Conservation (phyloP, 2,888 invertebrate genomes). For the Mantis religiosa region DNA sequence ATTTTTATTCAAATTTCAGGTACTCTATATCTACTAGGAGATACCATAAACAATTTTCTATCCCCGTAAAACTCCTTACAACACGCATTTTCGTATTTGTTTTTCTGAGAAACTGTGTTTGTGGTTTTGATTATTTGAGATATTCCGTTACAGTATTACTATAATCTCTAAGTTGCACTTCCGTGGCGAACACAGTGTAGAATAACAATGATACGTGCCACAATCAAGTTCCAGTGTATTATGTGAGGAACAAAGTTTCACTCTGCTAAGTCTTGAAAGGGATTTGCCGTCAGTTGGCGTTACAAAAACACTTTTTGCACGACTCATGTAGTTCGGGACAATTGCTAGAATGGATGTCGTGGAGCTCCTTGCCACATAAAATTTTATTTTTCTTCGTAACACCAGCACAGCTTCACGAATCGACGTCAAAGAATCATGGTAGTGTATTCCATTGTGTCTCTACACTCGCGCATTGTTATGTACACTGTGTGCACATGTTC, state of each 20-base stretch:
- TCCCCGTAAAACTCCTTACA: too few species aligned
- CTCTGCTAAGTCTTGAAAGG: too few species aligned
- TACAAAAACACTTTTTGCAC: not conserved
- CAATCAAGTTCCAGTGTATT: not conserved
- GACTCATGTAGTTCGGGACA: not conserved
- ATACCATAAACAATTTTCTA: too few species aligned
- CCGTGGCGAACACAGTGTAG: not conserved
- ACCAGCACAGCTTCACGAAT: not conserved
- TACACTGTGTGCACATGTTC: too few species aligned
- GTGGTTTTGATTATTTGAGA: too few species aligned
- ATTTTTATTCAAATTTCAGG: too few species aligned
- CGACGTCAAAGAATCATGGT: not conserved
- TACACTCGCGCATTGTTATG: not conserved
- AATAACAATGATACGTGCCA: not conserved
- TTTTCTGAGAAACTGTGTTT: too few species aligned
- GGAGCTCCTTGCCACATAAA: not conserved
- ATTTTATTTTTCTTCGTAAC: not conserved
- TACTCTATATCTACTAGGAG: too few species aligned
- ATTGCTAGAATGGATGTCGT: not conserved
- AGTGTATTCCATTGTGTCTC: not conserved
- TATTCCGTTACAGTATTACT: not conserved
- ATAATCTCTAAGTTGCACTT: not conserved
- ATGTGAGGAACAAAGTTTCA: not conserved
- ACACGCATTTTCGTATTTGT: too few species aligned
- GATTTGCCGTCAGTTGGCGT: not conserved